Base-by-base conservation (phyloP, 2,888 invertebrate genomes). In the Byasa hedistus region DNA sequence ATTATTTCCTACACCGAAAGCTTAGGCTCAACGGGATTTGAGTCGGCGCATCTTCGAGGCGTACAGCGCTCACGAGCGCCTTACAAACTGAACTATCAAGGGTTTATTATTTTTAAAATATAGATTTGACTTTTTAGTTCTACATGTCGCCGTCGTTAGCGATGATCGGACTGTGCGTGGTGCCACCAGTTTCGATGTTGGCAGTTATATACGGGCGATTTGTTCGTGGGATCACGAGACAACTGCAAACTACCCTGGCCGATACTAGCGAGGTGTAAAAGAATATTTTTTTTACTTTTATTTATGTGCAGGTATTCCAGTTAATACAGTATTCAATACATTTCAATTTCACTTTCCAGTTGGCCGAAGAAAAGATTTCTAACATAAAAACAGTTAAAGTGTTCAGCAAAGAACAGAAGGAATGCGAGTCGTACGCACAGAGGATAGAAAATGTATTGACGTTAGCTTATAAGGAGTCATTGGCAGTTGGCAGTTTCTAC, bases 381-480 rank as follows among this genome's bases (percentile, higher is more conserved):
- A 98, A 98, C 81, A 95, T 99, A 70, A 94, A 97, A 80, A 98
- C 98, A 3, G 98, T 99, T 0, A 96, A 98, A 85, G 95, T 96
- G 32, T 98, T 99, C 84, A 96, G 96, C 21, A 96, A 97, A 76
- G 98, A 99, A 84, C 80, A 91, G 12, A 93, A 93, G 66, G 99
- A 99, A 89, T 93, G 95, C 60, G 81, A 92, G 8, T 84, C 90
- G 0, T 99, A 98, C 79, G 90, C 92, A 48, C 79, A 84, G 0
- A 94, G 95, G 74, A 94, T 98, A 66, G 87, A 94, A 36, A 92
- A 94, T 57, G 94, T 98, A 23, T 87, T 99, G 65, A 79, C 92
- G 54, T 87, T 98, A 64, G 96, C 97, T 2, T 96, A 97, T 79
- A 96, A 95, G 77, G 98, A 99, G 84, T 96, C 97, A 3, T 89